These are phyloP conservation scores for Raja brachyura DNA, from an alignment of 2,113 vertebrate species.

Conservation along the genomic window DNA sequence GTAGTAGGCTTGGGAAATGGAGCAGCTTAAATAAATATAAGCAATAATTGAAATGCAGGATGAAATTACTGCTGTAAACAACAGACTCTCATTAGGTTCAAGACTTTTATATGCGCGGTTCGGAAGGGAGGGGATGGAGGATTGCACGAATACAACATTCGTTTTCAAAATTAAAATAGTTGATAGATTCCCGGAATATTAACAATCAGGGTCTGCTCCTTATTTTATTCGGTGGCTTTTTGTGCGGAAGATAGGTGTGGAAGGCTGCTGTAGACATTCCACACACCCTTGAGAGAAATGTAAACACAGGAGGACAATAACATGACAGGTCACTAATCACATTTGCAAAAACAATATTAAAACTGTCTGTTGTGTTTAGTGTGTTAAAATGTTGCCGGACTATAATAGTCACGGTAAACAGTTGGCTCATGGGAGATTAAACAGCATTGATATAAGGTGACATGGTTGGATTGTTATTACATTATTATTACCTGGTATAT, in stretches of 20 bases:
- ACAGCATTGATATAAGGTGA: constrained; percentile 99
- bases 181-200: constrained; percentile 87
- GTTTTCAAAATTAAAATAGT: constrained; percentile 74
- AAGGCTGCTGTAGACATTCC: constrained; percentile 59
- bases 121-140: constrained; percentile 46
- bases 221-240: constrained; percentile 75
- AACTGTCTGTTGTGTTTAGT: constrained; percentile 94
- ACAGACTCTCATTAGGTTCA: constrained; percentile 85
- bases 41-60: constrained; percentile 99
- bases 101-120: constrained; percentile 63
- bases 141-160: constrained; percentile 61
- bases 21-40: constrained; percentile 88
- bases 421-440: constrained; percentile 94
- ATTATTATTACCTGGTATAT: constrained; percentile 99
- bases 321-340: constrained; percentile 99
- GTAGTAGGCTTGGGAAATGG: constrained; percentile 72
- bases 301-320: constrained; percentile 97
- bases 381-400: constrained; percentile 78
- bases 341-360: constrained; percentile 99
- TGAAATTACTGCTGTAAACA: constrained; percentile 99
- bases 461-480: constrained; percentile 97
- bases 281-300: constrained; percentile 92
- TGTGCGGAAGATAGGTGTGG: constrained; percentile 56
- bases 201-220: constrained; percentile 70
- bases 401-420: constrained; percentile 98